Evolutionary conservation across 2,888 invertebrate genomes (phyloP), one percentile per base, ranked within the genome.

Genomic region (Furcula furcula): DNA sequence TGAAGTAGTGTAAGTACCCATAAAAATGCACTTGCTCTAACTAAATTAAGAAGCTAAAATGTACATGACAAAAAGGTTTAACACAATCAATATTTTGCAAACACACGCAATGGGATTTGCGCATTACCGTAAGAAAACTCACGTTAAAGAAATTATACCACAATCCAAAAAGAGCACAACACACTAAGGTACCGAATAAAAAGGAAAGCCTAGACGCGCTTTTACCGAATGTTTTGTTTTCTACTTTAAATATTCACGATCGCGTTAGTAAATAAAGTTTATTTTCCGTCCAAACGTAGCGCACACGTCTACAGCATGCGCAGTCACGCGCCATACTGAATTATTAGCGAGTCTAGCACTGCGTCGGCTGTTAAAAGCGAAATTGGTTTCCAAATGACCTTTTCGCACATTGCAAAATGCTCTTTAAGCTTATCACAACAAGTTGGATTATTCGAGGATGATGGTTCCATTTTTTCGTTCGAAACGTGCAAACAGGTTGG

Each of bases 291-390:
- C 37, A 46, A 37, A 46, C 48, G 57, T 38, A 46, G 42, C 59
- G 36, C 50, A 57, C 71, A 63, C 77, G 76, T 68, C 71, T 62
- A 48, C 37, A 50, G 46, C 46, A 61, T 56, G 66, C 76, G 76
- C 75, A 64, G 74, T 76, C 81, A 76, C 77, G 80, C 83, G 83
- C 72, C 65, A 46, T 67, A 86, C 86, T 86, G 76, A 83, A 79
- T 83, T 77, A 81, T 79, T 77, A 65, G 69, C 25, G 43, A 55
- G 55, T 63, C 55, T 66, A 53, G 59, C 63, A 72, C 70, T 55
- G 71, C 67, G 67, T 62, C 65, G 61, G 62, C 72, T 62, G 73
- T 72, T 51, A 79, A 83, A 81, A 84, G 82, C 83, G 84, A 84
- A 86, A 84, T 84, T 80, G 67, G 67, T 76, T 82, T 68, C 13